These are phyloP conservation scores for Mormyrus iriodes DNA, from an alignment of 2,113 vertebrate genomes.

Conservation along the genomic window DNA sequence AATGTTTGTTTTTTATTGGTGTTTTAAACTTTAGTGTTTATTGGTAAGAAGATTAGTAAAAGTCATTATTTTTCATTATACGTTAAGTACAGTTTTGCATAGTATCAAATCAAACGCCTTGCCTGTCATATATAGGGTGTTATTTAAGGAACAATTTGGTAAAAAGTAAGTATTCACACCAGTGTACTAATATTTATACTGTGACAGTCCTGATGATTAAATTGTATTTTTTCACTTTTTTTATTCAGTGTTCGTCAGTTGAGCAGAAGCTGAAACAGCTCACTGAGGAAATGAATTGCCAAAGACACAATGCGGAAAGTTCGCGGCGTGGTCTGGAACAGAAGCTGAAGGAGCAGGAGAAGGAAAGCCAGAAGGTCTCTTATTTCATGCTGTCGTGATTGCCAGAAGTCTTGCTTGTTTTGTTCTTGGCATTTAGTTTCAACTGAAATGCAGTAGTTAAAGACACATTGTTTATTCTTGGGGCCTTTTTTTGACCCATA, in stretches of 20 bases:
- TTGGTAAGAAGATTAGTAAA: background rate
- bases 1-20: background rate
- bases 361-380: slow-evolving; percentile 75
- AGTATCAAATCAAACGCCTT: background rate
- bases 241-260: slow-evolving; percentile 57
- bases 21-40: background rate
- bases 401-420: background rate
- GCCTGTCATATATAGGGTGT: background rate
- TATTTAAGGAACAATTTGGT: background rate
- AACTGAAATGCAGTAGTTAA: background rate
- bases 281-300: slow-evolving; percentile 79
- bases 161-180: background rate
- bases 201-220: background rate
- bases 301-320: slow-evolving; percentile 82
- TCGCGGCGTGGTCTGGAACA: slow-evolving; percentile 69
- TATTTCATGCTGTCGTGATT: background rate
- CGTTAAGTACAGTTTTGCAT: background rate
- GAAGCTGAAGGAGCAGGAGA: slow-evolving; percentile 79
- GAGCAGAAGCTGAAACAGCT: slow-evolving; percentile 82
- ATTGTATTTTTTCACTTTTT: background rate
- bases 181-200: background rate
- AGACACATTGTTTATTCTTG: background rate
- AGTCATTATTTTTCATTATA: background rate
- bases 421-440: background rate
- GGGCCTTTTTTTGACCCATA: background rate